Conservation (phyloP, 1,140 invertebrate species). For the Zaprionus taronus region DNA sequence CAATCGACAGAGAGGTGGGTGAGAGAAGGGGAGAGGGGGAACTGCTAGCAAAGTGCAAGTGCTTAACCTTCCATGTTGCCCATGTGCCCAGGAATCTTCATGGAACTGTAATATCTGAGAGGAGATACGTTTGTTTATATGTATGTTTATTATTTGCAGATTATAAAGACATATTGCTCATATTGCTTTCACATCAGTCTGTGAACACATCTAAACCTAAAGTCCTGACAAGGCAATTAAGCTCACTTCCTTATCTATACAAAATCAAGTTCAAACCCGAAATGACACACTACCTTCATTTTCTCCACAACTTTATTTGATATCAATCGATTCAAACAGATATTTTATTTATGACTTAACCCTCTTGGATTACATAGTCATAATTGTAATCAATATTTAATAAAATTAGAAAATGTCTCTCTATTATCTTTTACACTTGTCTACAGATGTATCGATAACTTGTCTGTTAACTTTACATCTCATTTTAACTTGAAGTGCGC, state of each 20-base stretch:
- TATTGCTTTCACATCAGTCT: not conserved
- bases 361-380: no score
- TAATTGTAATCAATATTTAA: no score
- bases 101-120: not conserved
- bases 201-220: not conserved
- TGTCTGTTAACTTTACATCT: not conserved
- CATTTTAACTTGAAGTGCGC: not conserved
- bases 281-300: no score
- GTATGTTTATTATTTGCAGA: not conserved
- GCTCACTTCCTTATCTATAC: not conserved
- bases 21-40: not conserved
- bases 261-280: not conserved
- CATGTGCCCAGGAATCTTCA: not conserved
- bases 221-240: not conserved
- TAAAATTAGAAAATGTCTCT: no score
- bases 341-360: no score
- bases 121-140: no score
- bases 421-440: no score
- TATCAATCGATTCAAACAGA: no score
- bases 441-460: not conserved
- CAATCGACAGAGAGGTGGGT: not conserved
- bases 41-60: constrained; percentile 9
- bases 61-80: constrained; percentile 17
- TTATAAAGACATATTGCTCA: not conserved
- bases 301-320: no score